A percentile compares a stretch with the other conserved stretches of the same genome.
Conservation (phyloP, 2,888 invertebrate genomes). For the Zygaena filipendulae region DNA sequence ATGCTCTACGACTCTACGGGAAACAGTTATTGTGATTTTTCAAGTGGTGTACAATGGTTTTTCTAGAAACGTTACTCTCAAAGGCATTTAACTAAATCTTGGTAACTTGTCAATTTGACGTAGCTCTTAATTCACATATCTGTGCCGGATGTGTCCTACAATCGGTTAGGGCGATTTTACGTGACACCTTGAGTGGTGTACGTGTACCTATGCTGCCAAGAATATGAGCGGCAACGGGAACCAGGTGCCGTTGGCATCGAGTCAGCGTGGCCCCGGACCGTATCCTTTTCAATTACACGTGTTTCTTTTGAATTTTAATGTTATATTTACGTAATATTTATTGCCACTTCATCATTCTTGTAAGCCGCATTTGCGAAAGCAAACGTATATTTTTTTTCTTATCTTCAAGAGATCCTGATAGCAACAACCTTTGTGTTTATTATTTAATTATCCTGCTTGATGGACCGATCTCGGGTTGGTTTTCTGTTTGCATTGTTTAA, state of each 20-base stretch:
- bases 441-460: neutral
- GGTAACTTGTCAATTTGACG: conserved; percentile 58
- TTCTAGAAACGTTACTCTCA: conserved; percentile 51
- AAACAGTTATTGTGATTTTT: conserved; percentile 48
- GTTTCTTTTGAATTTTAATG: conserved; percentile 31
- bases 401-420: conserved; percentile 1
- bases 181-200: conserved; percentile 73
- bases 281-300: conserved; percentile 60
- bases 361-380: conserved; percentile 44
- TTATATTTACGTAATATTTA: conserved; percentile 61
- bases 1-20: conserved; percentile 48
- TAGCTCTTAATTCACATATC: conserved; percentile 52
- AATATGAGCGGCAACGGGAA: conserved; percentile 75
- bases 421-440: conserved; percentile 3
- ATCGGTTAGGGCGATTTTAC: conserved; percentile 63
- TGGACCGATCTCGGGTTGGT: no score
- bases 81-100: conserved; percentile 48
- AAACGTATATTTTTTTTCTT: conserved; percentile 10
- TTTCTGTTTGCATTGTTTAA: no score
- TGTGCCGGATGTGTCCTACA: conserved; percentile 68
- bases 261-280: conserved; percentile 68
- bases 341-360: conserved; percentile 47
- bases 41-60: conserved; percentile 60
- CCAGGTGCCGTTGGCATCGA: conserved; percentile 71
- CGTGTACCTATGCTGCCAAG: conserved; percentile 70